These are phyloP conservation scores for Kryptolebias ocellatus DNA, from an alignment of 2,797 vertebrate species.

Conservation along the genomic window DNA sequence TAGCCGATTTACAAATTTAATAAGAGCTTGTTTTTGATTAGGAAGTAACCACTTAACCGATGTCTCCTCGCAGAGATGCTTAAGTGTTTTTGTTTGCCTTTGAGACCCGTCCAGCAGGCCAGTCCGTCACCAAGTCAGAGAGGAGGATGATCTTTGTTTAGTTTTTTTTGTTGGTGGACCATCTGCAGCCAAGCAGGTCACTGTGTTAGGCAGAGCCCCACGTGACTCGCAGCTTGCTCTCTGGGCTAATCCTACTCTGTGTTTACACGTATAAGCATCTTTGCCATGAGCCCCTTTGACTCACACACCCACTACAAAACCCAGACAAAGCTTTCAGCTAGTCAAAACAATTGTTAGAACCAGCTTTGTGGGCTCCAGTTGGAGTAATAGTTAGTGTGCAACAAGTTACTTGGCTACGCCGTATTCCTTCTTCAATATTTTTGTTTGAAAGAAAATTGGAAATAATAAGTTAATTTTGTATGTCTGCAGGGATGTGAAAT, in stretches of 20 bases:
- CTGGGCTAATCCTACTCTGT: constrained; percentile 59
- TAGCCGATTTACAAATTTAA: background rate
- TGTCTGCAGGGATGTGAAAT: constrained; percentile 9
- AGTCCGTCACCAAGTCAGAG: constrained; percentile 39
- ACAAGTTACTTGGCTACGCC: background rate
- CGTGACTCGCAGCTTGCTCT: constrained; percentile 64
- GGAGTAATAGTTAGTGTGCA: background rate
- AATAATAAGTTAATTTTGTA: constrained; percentile 5
- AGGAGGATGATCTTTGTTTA: constrained; percentile 36
- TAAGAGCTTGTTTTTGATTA: background rate
- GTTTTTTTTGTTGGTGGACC: constrained; percentile 54
- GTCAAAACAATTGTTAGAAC: constrained; percentile 59
- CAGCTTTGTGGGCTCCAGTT: constrained; percentile 13
- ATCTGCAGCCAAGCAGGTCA: constrained; percentile 73
- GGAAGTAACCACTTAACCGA: background rate
- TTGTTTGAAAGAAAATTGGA: background rate
- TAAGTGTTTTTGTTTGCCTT: background rate
- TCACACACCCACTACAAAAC: constrained; percentile 25
- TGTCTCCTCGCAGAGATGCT: background rate
- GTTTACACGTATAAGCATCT: constrained; percentile 17
- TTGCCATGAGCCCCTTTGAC: constrained; percentile 31
- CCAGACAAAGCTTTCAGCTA: constrained; percentile 55
- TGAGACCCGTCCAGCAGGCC: background rate
- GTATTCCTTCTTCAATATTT: constrained; percentile 14
- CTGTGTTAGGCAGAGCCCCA: constrained; percentile 61